Conservation (phyloP, 2,113 vertebrate genomes). For the Mirounga angustirostris region DNA sequence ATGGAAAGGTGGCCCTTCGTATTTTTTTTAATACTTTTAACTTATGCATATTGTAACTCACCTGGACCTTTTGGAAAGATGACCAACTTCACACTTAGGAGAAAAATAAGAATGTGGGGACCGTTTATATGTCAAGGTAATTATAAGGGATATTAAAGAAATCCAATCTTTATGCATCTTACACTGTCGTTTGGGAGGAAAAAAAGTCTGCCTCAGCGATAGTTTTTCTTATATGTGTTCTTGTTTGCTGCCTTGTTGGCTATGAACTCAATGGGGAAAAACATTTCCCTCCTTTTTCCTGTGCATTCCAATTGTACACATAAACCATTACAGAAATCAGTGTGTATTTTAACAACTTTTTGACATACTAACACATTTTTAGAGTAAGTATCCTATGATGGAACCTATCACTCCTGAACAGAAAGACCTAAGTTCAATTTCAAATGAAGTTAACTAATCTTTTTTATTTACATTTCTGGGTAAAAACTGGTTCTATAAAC, state of each 20-base stretch:
- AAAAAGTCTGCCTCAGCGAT: slow-evolving; percentile 58
- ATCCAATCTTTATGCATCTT: slow-evolving; percentile 12
- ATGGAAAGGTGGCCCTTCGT: slow-evolving; percentile 68
- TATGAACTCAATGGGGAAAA: slow-evolving; percentile 48
- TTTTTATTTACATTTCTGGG: slow-evolving; percentile 65
- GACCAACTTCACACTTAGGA: slow-evolving; percentile 71
- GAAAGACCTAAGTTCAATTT: slow-evolving; percentile 69
- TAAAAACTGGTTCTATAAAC: slow-evolving; percentile 71
- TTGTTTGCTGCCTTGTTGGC: slow-evolving; percentile 53
- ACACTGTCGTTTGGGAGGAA: slow-evolving; percentile 41
- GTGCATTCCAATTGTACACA: slow-evolving; percentile 76
- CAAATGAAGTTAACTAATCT: slow-evolving; percentile 67
- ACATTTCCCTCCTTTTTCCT: slow-evolving; percentile 59
- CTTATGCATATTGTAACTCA: slow-evolving; percentile 66
- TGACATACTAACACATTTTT: slow-evolving; percentile 60
- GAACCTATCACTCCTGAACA: slow-evolving; percentile 62
- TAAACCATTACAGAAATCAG: slow-evolving; percentile 58
- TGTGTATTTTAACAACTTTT: slow-evolving; percentile 68
- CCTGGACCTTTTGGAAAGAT: slow-evolving; percentile 69
- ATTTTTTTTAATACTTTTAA: slow-evolving; percentile 62
- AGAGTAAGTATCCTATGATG: slow-evolving; percentile 44
- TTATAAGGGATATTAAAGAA: slow-evolving; percentile 55
- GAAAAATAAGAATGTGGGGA: slow-evolving; percentile 69
- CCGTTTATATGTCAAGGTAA: slow-evolving; percentile 72
- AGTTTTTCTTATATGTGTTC: slow-evolving; percentile 61